Percentiles rank a stretch among this genome's conserved stretches.
Evolutionary conservation across 2,888 invertebrate genomes (phyloP).

Genomic region (Dryocosmus kuriphilus): DNA sequence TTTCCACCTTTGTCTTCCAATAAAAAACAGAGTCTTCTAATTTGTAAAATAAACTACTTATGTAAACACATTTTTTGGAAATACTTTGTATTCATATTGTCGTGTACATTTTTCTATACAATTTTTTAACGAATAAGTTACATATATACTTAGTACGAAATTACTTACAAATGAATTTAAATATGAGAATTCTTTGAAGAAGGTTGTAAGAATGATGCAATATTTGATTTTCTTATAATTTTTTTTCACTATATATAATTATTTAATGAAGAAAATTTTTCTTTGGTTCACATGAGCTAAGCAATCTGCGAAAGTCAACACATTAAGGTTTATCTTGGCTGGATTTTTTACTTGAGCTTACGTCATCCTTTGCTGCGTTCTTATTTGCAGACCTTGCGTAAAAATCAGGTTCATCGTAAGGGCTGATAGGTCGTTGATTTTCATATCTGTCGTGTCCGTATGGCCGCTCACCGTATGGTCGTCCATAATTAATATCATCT

Average conservation of each 20-base stretch:
- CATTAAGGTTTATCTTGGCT: conserved; percentile 43
- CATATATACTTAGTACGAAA: background rate
- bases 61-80: background rate
- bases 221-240: background rate
- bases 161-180: background rate
- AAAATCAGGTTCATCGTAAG: conserved; percentile 50
- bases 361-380: conserved; percentile 26
- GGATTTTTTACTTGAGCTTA: conserved; percentile 47
- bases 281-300: background rate
- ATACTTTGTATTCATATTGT: background rate
- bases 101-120: background rate
- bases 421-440: conserved; percentile 49
- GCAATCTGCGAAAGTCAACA: background rate
- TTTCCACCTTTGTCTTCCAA: no score
- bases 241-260: background rate
- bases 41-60: no score
- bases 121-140: background rate
- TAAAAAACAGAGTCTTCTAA: no score
- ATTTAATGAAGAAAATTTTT: background rate
- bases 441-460: conserved; percentile 37
- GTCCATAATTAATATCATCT: conserved; percentile 47
- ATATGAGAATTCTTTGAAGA: background rate
- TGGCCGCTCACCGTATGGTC: conserved; percentile 33
- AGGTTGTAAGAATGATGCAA: background rate
- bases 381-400: conserved; percentile 54